A percentile compares a stretch with the other conserved stretches of the same genome.
phyloP scores from a whole-genome alignment of 2,888 invertebrate genomes.

The Brenthis daphne region DNA sequence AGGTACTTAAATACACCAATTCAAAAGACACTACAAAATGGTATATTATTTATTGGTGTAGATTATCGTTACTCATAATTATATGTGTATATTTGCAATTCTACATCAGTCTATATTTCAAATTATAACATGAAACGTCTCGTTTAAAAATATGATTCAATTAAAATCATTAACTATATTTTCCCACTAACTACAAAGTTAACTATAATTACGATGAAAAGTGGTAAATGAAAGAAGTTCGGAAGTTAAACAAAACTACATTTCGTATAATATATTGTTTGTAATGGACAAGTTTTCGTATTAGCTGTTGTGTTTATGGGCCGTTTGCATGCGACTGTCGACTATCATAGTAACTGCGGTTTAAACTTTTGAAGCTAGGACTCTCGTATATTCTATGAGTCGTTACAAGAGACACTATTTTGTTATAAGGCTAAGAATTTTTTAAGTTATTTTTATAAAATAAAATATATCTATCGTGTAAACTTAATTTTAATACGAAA shows the following conservation, averaged over 20 bases:
- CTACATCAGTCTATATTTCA: too few relatives aligned
- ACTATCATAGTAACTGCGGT: conserved; percentile 38
- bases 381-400: not conserved
- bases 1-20: too few relatives aligned
- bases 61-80: too few relatives aligned
- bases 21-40: too few relatives aligned
- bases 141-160: not conserved
- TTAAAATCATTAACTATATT: not conserved
- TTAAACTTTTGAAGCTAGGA: conserved; percentile 20
- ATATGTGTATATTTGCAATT: too few relatives aligned
- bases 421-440: too few relatives aligned
- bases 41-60: too few relatives aligned
- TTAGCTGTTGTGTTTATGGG: conserved; percentile 69
- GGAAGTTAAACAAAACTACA: conserved; percentile 38
- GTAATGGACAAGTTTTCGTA: conserved; percentile 72
- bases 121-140: not conserved
- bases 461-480: too few relatives aligned
- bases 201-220: conserved; percentile 34
- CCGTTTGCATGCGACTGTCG: conserved; percentile 71
- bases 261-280: conserved; percentile 66
- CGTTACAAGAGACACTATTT: too few relatives aligned
- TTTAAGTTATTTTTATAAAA: too few relatives aligned
- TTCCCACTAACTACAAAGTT: conserved; percentile 19
- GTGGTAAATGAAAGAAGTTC: conserved; percentile 39
- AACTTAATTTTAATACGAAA: too few relatives aligned